Conservation (phyloP, 2,888 invertebrate species). For the Zaprionus lineosus region DNA sequence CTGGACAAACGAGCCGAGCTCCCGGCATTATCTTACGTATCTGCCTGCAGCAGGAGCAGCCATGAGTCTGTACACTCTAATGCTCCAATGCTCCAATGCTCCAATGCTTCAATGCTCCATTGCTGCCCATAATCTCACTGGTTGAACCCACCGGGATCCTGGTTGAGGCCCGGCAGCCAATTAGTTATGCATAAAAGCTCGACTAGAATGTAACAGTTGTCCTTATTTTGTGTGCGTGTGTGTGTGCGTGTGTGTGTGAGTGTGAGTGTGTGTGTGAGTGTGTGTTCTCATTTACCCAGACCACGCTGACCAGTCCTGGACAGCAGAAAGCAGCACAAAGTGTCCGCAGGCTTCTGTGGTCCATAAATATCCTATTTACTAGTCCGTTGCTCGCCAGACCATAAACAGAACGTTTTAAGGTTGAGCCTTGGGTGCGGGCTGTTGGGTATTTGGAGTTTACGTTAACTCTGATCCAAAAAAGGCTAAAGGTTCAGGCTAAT, state of each 20-base stretch:
- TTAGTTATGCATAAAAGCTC: constrained; percentile 74
- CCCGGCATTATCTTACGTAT: constrained; percentile 30
- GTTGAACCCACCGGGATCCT: constrained; percentile 23
- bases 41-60: constrained; percentile 17
- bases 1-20: constrained; percentile 23
- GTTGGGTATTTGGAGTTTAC: constrained; percentile 30
- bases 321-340: constrained; percentile 1
- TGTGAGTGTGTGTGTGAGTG: constrained; percentile 7
- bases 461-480: constrained; percentile 14
- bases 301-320: neutral
- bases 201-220: constrained; percentile 47
- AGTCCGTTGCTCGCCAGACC: constrained; percentile 33
- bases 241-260: no score
- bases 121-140: constrained; percentile 36
- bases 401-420: constrained; percentile 62
- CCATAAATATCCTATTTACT: constrained; percentile 62
- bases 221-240: constrained; percentile 44
- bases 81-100: constrained; percentile 2
- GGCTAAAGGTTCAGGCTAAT: constrained; percentile 11
- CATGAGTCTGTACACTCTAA: constrained; percentile 14
- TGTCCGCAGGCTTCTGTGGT: constrained; percentile 46
- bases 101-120: neutral
- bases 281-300: constrained; percentile 36
- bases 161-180: constrained; percentile 41
- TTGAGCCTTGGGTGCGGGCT: constrained; percentile 17